Evolutionary conservation across 2,113 vertebrate genomes (phyloP).

Genomic region (Cochlearius cochlearius): DNA sequence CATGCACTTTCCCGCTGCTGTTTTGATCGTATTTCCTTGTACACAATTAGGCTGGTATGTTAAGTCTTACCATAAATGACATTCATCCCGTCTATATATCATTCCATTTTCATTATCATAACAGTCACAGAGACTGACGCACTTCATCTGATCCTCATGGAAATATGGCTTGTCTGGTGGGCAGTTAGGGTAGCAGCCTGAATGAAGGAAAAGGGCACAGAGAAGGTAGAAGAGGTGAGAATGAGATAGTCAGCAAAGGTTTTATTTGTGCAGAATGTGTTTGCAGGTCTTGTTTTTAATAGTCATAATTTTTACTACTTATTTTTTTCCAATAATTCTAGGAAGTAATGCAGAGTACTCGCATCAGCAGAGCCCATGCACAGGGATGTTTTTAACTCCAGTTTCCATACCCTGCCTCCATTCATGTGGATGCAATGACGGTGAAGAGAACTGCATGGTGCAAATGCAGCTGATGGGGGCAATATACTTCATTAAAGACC

Average conservation of each 20-base stretch:
- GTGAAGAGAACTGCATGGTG: not conserved
- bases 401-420: not conserved
- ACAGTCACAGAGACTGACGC: slow-evolving; percentile 80
- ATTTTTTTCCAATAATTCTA: not conserved
- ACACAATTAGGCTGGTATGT: not conserved
- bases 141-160: slow-evolving; percentile 84
- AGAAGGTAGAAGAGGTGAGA: not conserved
- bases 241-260: not conserved
- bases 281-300: not conserved
- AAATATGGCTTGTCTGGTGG: slow-evolving; percentile 82
- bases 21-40: not conserved
- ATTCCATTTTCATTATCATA: slow-evolving; percentile 65
- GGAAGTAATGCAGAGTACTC: not conserved
- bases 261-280: not conserved
- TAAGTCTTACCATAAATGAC: slow-evolving; percentile 78
- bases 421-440: not conserved
- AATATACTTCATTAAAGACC: not conserved
- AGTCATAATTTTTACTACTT: not conserved
- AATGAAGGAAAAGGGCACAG: not conserved
- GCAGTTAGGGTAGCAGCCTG: slow-evolving; percentile 91
- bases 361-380: not conserved
- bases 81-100: slow-evolving; percentile 75
- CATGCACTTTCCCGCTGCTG: not conserved
- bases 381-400: not conserved
- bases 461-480: not conserved